Percentiles rank a stretch among this genome's conserved stretches.
Evolutionary conservation across 2,888 invertebrate genomes (phyloP).

Genomic region (Auanema sp.): DNA sequence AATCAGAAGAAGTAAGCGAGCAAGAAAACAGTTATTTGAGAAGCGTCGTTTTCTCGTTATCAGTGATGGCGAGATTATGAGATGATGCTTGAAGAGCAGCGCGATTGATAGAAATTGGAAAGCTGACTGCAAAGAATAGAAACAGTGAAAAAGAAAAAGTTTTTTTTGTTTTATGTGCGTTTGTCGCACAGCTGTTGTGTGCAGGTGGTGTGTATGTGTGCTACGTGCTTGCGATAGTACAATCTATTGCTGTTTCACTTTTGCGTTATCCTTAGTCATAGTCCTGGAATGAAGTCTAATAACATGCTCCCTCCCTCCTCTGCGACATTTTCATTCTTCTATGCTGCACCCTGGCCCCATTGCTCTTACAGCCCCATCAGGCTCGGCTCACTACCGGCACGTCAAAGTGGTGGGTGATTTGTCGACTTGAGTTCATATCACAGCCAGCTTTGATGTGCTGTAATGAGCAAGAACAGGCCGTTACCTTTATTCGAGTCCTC

Average conservation of each 20-base stretch:
- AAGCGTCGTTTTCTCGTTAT: no score
- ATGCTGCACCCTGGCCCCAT: conserved; percentile 12
- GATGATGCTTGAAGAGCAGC: no score
- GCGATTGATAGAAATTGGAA: no score
- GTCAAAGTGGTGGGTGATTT: conserved; percentile 85
- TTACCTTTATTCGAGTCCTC: no score
- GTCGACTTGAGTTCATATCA: conserved; percentile 76
- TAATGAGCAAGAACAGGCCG: conserved; percentile 19
- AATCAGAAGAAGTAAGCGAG: conserved; percentile 1
- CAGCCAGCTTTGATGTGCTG: conserved; percentile 86
- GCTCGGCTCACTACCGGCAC: conserved; percentile 37
- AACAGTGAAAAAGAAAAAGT: no score
- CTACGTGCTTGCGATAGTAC: no score
- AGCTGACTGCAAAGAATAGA: no score
- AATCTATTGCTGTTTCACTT: conserved; percentile 2
- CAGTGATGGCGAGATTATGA: no score
- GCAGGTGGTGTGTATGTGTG: conserved; percentile 18
- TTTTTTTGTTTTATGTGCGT: conserved; percentile 11
- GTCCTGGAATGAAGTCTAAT: neutral
- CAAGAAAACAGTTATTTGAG: neutral
- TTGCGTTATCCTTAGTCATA: conserved; percentile 1
- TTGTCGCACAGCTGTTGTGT: conserved; percentile 23
- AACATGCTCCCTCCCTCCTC: neutral
- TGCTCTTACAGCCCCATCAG: conserved; percentile 14
- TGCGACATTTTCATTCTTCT: conserved; percentile 9